Conservation (phyloP, 1,140 invertebrate genomes). For the Acromyrmex echinatior region DNA sequence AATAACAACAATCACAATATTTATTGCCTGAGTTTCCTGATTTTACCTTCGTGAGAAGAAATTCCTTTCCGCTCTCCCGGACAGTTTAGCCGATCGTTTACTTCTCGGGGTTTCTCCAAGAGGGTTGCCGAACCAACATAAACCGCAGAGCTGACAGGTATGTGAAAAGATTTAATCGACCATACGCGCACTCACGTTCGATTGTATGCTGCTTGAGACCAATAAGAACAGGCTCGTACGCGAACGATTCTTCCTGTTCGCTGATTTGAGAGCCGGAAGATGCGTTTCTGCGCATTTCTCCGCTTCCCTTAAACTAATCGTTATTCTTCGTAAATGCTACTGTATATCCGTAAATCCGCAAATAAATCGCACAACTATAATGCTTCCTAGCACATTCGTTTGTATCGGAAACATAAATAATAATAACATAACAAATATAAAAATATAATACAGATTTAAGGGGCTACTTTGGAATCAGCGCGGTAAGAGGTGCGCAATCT, state of each 20-base stretch:
- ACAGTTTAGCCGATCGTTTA: slow-evolving; percentile 43
- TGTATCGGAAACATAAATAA: not conserved
- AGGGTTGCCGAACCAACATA: slow-evolving; percentile 75
- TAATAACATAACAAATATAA: not conserved
- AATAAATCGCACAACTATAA: slow-evolving; percentile 26
- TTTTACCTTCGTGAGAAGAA: slow-evolving; percentile 59
- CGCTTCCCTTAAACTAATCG: not conserved
- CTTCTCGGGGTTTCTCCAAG: slow-evolving; percentile 62
- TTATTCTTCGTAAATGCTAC: slow-evolving; percentile 11
- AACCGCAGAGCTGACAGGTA: slow-evolving; percentile 74
- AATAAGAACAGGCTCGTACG: slow-evolving; percentile 52
- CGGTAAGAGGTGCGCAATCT: too few relatives aligned
- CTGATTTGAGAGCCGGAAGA: slow-evolving; percentile 56
- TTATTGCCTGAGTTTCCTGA: slow-evolving; percentile 64
- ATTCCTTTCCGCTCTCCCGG: slow-evolving; percentile 37
- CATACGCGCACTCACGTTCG: slow-evolving; percentile 58
- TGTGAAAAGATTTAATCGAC: slow-evolving; percentile 80
- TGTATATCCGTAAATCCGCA: not conserved
- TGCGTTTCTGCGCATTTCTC: not conserved
- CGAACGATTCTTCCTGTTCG: slow-evolving; percentile 35
- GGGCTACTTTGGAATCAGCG: too few relatives aligned
- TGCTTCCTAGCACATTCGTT: not conserved
- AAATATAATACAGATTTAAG: not conserved
- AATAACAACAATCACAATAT: slow-evolving; percentile 56
- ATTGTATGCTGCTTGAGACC: slow-evolving; percentile 49